Evolutionary conservation across 2,797 vertebrate species (phyloP), one percentile per base, ranked within the genome.

Genomic region (Poeciliopsis presidionis): DNA sequence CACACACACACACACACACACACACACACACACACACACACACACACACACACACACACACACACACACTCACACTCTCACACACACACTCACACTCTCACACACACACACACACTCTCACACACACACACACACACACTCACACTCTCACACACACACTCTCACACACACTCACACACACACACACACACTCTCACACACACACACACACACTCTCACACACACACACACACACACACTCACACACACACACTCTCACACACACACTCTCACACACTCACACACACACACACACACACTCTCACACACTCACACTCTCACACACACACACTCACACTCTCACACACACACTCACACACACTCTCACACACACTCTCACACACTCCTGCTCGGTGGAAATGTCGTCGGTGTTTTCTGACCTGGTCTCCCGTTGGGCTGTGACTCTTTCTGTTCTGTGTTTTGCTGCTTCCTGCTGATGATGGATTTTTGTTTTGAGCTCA

Each of bases 391-490:
- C 33, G 46, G 72, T 88, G 83, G 82, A 86, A 81, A 83, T 85
- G 87, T 90, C 65, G 76, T 83, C 79, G 12, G 16, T 73, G 78
- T 83, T 77, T 65, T 88, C 69, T 86, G 57, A 81, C 57, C 70
- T 69, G 65, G 77, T 61, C 89, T 82, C 85, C 84, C 86, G 71
- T 83, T 80, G 9, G 25, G 87, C 83, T 91, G 87, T 88, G 87
- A 90, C 22, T 85, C 22, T 85, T 81, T 69, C 4, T 79, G 59
- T 36, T 86, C 74, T 87, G 82, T 92, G 25, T 73, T 63, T 78
- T 84, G 92, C 93, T 94, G 93, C 75, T 84, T 87, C 57, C 36
- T 84, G 84, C 78, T 81, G 74, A 83, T 45, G 86, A 80, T 82
- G 79, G 72, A 86, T 89, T 90, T 89, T 90, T 88, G 75, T 69